Conservation (phyloP, 2,113 vertebrate species). For the Garra rufa region DNA sequence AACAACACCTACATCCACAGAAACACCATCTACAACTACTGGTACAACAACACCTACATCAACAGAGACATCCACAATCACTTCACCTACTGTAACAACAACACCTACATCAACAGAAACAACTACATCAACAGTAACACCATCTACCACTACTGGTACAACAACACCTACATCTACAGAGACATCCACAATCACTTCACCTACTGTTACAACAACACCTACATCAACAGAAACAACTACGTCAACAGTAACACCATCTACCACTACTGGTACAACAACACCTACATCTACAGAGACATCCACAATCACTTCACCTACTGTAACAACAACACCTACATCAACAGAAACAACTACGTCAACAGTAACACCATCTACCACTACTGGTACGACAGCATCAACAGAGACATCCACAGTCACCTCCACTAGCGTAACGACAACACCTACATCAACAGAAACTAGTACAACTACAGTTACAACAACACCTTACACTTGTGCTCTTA, state of each 20-base stretch:
- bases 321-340: not conserved
- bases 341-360: not conserved
- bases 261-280: too few relatives aligned
- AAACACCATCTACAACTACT: not conserved
- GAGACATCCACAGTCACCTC: too few relatives aligned
- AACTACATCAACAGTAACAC: not conserved
- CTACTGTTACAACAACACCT: not conserved
- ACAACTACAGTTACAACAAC: not conserved
- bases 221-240: not conserved
- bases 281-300: not conserved
- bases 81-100: not conserved
- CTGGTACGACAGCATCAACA: not conserved
- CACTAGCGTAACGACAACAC: not conserved
- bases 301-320: too few relatives aligned
- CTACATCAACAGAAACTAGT: not conserved
- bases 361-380: not conserved
- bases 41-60: not conserved
- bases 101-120: not conserved
- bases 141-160: not conserved
- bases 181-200: not conserved
- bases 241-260: too few relatives aligned
- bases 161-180: not conserved
- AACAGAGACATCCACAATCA: not conserved
- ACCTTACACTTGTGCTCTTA: fast-evolving
- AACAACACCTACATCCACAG: not conserved